Evolutionary conservation across 37 sponge, comb jelly and placozoan species (phyloP), one percentile per base, ranked within the genome.

Genomic region (Cliona cf. orientalis): DNA sequence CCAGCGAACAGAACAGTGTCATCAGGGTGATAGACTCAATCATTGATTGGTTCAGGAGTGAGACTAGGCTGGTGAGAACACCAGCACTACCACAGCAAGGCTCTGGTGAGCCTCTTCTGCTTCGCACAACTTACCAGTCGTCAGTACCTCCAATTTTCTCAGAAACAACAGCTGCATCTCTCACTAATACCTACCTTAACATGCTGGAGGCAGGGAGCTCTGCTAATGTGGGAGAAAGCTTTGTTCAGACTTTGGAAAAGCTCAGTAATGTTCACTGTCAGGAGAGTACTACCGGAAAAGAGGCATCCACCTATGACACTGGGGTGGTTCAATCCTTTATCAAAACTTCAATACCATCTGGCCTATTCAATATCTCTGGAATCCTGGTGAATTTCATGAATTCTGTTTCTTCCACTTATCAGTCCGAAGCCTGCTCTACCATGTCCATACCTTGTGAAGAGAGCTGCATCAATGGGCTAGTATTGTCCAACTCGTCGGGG

Each of bases 371-470:
- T 37, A 67, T 74, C 2, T 57, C 69, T 37, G 43, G 49, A 9
- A 17, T 28, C 21, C 25, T 75, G 1, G 61, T 87, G 2, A 71
- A 87, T 42, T 87, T 80, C 33, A 46, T 60, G 23, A 35, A 21
- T 29, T 29, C 81, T 1, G 19, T 75, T 6, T 43, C 32, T 7
- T 58, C 35, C 0, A 1, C 36, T 1, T 87, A 66, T 70, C 34
- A 74, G 19, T 2, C 67, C 17, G 60, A 74, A 21, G 66, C 87
- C 0, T 87, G 88, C 58, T 2, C 43, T 3, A 35, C 37, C 5
- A 34, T 37, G 5, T 11, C 49, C 45, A 39, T 28, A 45, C 62
- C 88, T 6, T 87, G 88, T 68, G 49, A 40, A 7, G 88, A 87
- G 25, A 45, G 75, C 38, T 87, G 88, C 56, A 5, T 87, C 37